A percentile compares a stretch with the other conserved stretches of the same genome.
These are phyloP conservation scores for Meandrina meandrites DNA, from an alignment of 92 coral and sea anemone species.

Conservation along the genomic window DNA sequence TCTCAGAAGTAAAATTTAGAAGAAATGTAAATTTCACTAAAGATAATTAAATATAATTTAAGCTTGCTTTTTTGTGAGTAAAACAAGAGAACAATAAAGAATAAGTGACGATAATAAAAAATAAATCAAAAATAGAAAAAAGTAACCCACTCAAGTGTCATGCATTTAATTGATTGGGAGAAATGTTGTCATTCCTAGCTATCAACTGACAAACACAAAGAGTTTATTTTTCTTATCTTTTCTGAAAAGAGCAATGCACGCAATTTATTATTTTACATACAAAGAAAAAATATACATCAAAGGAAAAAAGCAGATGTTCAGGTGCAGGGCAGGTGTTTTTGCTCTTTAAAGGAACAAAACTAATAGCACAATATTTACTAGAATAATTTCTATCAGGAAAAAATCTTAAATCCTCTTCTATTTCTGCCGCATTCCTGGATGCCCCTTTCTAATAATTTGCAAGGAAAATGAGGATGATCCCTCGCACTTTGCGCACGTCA, in stretches of 20 bases:
- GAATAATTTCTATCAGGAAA: not conserved
- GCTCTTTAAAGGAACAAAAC: not conserved
- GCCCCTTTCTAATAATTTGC: no score
- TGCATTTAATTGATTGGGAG: not conserved
- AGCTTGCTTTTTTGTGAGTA: not conserved
- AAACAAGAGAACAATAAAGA: not conserved
- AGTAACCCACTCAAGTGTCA: not conserved
- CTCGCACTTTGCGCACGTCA: no score
- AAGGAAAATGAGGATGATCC: no score
- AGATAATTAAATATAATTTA: not conserved
- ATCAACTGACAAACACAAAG: not conserved
- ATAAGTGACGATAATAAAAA: not conserved
- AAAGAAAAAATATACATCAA: not conserved
- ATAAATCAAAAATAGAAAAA: not conserved
- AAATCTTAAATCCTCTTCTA: not conserved
- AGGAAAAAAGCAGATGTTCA: conserved; percentile 13
- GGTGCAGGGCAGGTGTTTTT: conserved; percentile 13
- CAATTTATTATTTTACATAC: not conserved
- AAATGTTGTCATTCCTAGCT: not conserved
- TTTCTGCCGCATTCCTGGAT: no score
- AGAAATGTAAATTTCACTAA: not conserved
- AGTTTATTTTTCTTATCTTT: not conserved
- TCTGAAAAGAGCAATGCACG: no score
- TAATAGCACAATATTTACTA: not conserved
- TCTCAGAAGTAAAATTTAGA: not conserved